These are phyloP conservation scores for Pocillopora meandrina DNA, from an alignment of 92 coral and sea anemone genomes.

Conservation along the genomic window DNA sequence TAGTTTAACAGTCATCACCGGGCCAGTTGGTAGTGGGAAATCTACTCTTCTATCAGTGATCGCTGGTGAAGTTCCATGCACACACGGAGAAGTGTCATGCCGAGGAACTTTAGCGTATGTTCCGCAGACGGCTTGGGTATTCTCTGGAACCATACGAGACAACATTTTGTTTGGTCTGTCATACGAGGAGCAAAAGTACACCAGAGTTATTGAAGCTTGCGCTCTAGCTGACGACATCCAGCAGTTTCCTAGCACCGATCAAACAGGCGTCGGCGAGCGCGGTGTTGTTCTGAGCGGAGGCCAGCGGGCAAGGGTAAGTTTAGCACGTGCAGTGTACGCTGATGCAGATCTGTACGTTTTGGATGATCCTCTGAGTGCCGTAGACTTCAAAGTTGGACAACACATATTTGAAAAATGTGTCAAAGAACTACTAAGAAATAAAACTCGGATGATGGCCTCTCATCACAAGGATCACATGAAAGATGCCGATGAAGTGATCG, in stretches of 20 bases:
- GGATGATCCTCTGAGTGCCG: slow-evolving; percentile 25
- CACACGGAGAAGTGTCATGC: background rate
- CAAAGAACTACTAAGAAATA: background rate
- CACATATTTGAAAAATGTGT: slow-evolving; percentile 7
- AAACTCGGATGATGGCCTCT: background rate
- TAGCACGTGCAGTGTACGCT: slow-evolving; percentile 25
- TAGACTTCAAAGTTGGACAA: background rate
- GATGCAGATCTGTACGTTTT: slow-evolving; percentile 8
- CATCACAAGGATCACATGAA: slow-evolving; percentile 10
- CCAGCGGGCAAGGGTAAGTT: slow-evolving; percentile 9
- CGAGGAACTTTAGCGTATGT: background rate
- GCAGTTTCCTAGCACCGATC: background rate
- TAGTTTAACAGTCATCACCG: background rate
- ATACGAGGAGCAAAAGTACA: background rate
- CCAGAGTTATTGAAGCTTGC: background rate
- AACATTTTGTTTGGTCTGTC: slow-evolving; percentile 23
- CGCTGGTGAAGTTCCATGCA: background rate
- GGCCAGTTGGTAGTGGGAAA: slow-evolving; percentile 17
- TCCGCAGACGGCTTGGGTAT: slow-evolving; percentile 16
- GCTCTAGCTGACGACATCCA: slow-evolving; percentile 1
- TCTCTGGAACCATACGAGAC: slow-evolving; percentile 19
- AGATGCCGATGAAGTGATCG: slow-evolving; percentile 8
- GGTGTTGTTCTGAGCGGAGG: slow-evolving; percentile 18
- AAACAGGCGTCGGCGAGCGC: slow-evolving; percentile 22
- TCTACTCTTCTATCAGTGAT: slow-evolving; percentile 7